Evolutionary conservation across 2,888 invertebrate species (phyloP).

Genomic region (Cinara cedri): DNA sequence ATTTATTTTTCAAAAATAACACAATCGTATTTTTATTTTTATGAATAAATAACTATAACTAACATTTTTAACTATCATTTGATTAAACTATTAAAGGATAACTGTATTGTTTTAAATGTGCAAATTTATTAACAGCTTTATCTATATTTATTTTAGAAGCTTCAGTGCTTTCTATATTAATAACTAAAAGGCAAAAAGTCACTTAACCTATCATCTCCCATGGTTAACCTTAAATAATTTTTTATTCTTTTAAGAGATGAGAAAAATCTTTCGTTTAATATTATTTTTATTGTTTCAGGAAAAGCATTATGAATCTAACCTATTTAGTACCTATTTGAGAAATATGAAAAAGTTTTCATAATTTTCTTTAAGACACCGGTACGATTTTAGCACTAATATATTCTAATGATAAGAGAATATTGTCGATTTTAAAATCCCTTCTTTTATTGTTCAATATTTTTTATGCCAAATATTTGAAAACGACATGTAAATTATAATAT

Average conservation of each 20-base stretch:
- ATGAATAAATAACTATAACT: no score
- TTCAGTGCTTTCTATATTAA: constrained; percentile 18
- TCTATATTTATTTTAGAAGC: constrained; percentile 21
- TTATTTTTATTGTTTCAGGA: constrained; percentile 26
- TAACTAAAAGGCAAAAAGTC: neutral
- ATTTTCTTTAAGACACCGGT: neutral
- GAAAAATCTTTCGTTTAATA: constrained; percentile 16
- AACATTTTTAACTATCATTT: no score
- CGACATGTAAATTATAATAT: no score
- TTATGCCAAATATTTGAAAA: neutral
- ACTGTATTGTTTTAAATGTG: neutral
- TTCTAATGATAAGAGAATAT: constrained; percentile 5
- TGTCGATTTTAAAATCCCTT: constrained; percentile 16
- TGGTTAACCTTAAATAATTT: constrained; percentile 11
- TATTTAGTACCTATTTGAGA: no score
- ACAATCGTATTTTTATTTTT: no score
- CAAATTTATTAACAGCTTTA: constrained; percentile 4
- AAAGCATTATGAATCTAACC: no score
- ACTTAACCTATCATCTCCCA: neutral
- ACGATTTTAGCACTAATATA: neutral
- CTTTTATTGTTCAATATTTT: constrained; percentile 7
- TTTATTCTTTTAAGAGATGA: constrained; percentile 4
- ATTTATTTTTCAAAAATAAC: no score
- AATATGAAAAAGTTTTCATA: neutral
- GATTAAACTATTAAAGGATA: neutral